Evolutionary conservation across 2,797 vertebrate species (phyloP), one percentile per base, ranked within the genome.

Genomic region (Gouania willdenowi): DNA sequence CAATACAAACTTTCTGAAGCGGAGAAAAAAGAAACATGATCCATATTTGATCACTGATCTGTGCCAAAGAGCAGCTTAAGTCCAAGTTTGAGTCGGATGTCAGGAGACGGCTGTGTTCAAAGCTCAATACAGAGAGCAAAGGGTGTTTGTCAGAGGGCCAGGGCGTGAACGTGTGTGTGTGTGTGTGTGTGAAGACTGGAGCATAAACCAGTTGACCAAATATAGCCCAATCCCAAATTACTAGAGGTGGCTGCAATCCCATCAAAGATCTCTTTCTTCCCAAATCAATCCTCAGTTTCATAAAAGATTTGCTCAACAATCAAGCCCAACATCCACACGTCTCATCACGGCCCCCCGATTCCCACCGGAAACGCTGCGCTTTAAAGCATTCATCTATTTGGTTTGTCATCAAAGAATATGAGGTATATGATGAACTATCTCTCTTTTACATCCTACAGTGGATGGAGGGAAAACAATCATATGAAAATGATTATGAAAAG

Each of bases 341-440:
- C 37, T 34, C 49, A 13, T 11, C 40, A 26, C 8, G n/a, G 9
- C 17, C 26, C 52, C 59, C 55, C 10, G 28, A 22, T 30, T 50
- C 76, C 74, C 78, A 65, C 78, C 48, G 43, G 48, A 69, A n/a
- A 55, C 73, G 78, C 77, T 83, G 52, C 79, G 13, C 75, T 78
- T 91, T 86, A 90, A 92, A 91, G 88, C 86, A 88, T 92, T 91
- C 87, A 88, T 91, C 87, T 91, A 90, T 93, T 93, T 90, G 91
- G 90, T 91, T 89, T 90, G 88, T 90, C 90, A 87, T 92, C 88
- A 89, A 90, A 90, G 90, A 91, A 90, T 86, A 91, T 93, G 92
- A 93, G 93, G 93, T 93, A 93, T 94, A 91, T 91, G 91, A 93
- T 87, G 87, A 91, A 89, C 91, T 92, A 89, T 93, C 91, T 92